These are phyloP conservation scores for Crypturellus tataupa DNA, from an alignment of 2,797 vertebrate species.

Conservation along the genomic window DNA sequence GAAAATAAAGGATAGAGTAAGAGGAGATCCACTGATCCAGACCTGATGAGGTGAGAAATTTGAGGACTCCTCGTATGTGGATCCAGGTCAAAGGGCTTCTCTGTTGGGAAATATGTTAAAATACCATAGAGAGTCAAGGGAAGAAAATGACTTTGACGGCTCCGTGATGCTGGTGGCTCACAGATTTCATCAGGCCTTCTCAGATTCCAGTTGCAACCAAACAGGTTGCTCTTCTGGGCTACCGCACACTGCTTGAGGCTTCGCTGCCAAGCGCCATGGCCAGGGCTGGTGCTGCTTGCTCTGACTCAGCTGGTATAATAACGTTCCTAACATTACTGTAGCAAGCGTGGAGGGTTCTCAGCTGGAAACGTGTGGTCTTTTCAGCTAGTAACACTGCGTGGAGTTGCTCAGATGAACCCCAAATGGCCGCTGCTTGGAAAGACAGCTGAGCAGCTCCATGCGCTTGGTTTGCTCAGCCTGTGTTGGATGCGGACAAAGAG, in stretches of 20 bases:
- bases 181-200: too few relatives aligned
- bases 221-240: too few relatives aligned
- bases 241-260: neutral
- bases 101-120: neutral
- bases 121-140: neutral
- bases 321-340: neutral
- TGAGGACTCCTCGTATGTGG: neutral
- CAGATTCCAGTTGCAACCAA: too few relatives aligned
- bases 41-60: neutral
- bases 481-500: conserved; percentile 58
- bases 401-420: neutral
- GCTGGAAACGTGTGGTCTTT: neutral
- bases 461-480: neutral
- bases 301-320: neutral
- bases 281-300: fast-evolving
- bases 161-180: neutral
- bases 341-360: neutral
- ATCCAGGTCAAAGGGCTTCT: neutral
- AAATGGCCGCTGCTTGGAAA: neutral
- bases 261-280: fast-evolving
- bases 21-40: neutral
- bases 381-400: neutral
- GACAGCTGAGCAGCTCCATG: neutral
- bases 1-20: neutral
- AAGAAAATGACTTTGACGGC: neutral